These are phyloP conservation scores for Nephrotoma flavescens DNA, from an alignment of 2,888 invertebrate species.

Conservation along the genomic window DNA sequence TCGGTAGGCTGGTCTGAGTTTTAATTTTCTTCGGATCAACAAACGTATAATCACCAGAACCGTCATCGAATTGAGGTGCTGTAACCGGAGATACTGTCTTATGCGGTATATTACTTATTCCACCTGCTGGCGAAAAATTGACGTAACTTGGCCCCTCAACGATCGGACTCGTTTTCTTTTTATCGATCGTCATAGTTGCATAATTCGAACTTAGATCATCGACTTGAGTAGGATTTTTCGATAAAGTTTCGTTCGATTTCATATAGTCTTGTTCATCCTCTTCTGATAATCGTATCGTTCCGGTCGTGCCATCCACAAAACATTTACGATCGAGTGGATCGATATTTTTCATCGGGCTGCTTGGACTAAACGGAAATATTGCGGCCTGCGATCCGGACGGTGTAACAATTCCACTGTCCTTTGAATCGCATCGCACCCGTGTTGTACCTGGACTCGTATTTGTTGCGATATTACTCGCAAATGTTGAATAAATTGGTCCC, in stretches of 20 bases:
- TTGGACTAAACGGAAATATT: conserved; percentile 53
- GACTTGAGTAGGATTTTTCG: conserved; percentile 8
- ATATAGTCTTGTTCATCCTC: conserved; percentile 13
- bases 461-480: conserved; percentile 3
- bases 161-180: not conserved
- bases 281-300: conserved; percentile 21
- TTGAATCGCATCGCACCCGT: conserved; percentile 28
- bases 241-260: not conserved
- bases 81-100: not conserved
- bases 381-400: conserved; percentile 44
- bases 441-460: conserved; percentile 6
- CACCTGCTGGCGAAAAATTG: conserved; percentile 10
- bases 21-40: conserved; percentile 24
- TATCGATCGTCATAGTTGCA: conserved; percentile 15
- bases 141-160: conserved; percentile 6
- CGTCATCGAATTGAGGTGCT: conserved; percentile 1
- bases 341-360: conserved; percentile 40
- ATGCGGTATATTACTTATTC: conserved; percentile 10
- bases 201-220: conserved; percentile 15
- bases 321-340: conserved; percentile 18
- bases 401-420: conserved; percentile 33
- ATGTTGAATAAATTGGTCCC: not conserved
- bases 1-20: not conserved
- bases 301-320: conserved; percentile 25
- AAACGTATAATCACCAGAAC: conserved; percentile 35